phyloP scores from a whole-genome alignment of 2,113 vertebrate genomes.

The Tychaedon coryphoeus region DNA sequence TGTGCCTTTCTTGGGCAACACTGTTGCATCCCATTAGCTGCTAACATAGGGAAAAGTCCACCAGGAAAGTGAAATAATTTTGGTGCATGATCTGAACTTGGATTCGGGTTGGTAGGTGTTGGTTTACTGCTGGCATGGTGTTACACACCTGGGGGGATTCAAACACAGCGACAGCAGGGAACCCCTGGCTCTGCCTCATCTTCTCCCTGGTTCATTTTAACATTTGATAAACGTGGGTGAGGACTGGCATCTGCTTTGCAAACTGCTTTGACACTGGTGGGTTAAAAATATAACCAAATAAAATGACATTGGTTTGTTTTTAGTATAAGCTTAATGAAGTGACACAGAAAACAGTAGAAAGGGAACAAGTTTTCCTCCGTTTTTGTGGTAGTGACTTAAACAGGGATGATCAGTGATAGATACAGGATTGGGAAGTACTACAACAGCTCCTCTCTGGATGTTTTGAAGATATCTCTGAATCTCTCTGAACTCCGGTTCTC shows the following conservation, averaged over 20 bases:
- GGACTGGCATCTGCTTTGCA: neutral
- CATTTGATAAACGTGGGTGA: neutral
- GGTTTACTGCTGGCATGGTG: neutral
- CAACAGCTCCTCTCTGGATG: neutral
- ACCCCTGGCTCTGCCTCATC: neutral
- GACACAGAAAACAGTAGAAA: neutral
- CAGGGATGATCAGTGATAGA: neutral
- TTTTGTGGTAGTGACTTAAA: neutral
- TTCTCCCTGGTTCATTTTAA: neutral
- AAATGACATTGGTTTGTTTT: neutral
- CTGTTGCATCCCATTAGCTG: fast-evolving
- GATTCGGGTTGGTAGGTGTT: neutral
- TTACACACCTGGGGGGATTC: no score
- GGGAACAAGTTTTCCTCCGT: neutral
- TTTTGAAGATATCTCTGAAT: neutral
- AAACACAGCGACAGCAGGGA: neutral
- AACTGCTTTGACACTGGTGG: neutral
- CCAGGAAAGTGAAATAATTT: neutral
- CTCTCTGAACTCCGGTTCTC: neutral
- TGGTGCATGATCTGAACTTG: neutral
- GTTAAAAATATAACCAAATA: neutral
- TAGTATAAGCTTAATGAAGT: neutral
- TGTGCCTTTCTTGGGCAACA: neutral
- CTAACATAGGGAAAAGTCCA: neutral
- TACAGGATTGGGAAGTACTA: neutral